phyloP scores from a whole-genome alignment of 2,113 vertebrate species.

The Chloropsis cyanopogon region DNA sequence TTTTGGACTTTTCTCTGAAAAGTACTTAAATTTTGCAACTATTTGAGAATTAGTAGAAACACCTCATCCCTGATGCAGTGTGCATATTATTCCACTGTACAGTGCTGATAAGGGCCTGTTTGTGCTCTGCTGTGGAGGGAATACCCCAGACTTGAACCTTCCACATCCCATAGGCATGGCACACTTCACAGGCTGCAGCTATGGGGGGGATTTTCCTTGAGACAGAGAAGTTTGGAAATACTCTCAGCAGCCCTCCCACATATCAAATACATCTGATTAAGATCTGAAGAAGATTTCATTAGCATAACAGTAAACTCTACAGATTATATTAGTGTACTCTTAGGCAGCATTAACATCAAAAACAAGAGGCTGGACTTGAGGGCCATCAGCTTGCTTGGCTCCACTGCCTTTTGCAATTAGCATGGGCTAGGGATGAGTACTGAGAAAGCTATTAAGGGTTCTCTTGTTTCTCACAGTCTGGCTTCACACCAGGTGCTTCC shows the following conservation, averaged over 20 bases:
- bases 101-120: not conserved
- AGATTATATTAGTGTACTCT: not conserved
- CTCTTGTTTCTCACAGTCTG: not conserved
- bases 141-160: not conserved
- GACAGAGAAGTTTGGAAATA: not conserved
- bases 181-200: not conserved
- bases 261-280: not conserved
- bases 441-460: not conserved
- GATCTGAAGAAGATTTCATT: not conserved
- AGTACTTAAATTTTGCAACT: not conserved
- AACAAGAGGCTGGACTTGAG: not conserved
- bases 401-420: not conserved
- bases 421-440: fast-evolving
- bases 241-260: not conserved
- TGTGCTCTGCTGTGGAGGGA: fast-evolving
- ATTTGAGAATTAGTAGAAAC: not conserved
- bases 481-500: not conserved
- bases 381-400: not conserved
- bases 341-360: not conserved
- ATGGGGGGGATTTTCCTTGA: not conserved
- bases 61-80: fast-evolving
- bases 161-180: not conserved
- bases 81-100: not conserved
- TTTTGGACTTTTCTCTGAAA: not conserved
- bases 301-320: not conserved